phyloP scores from a whole-genome alignment of 2,113 vertebrate genomes.

The Malurus elegans region DNA sequence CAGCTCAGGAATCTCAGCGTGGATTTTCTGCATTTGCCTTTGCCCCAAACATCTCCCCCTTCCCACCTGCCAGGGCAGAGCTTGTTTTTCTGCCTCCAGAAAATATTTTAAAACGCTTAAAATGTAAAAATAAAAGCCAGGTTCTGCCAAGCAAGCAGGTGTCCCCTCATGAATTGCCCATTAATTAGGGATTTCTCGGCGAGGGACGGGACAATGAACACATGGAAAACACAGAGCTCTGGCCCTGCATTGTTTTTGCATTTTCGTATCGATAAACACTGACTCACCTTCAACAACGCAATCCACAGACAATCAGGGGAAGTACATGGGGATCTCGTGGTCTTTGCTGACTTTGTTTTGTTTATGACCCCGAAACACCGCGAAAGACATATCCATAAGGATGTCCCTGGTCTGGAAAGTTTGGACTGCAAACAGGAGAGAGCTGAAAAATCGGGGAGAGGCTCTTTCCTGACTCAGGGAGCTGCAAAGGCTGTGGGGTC shows the following conservation, averaged over 20 bases:
- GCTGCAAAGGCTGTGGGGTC: neutral
- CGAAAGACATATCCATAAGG: neutral
- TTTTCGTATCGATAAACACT: constrained; percentile 51
- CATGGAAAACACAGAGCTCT: neutral
- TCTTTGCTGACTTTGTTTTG: constrained; percentile 19
- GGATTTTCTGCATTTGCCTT: neutral
- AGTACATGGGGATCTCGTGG: constrained; percentile 21
- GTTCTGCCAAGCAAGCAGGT: constrained; percentile 3
- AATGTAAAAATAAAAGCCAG: neutral
- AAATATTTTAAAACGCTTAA: neutral
- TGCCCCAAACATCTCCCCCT: neutral
- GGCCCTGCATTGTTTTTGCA: constrained; percentile 19
- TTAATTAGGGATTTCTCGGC: neutral
- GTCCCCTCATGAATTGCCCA: neutral
- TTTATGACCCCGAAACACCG: neutral
- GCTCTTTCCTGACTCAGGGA: neutral
- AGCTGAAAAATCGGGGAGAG: neutral
- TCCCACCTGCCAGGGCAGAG: neutral
- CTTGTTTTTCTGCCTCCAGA: neutral
- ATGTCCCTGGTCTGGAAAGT: neutral
- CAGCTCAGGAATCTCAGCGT: neutral
- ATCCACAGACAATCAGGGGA: constrained; percentile 42
- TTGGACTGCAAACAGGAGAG: neutral
- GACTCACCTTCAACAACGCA: constrained; percentile 39
- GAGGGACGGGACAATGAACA: constrained; percentile 8